phyloP scores from a whole-genome alignment of 2,113 vertebrate species.

The Psittacula cyanocephala region DNA sequence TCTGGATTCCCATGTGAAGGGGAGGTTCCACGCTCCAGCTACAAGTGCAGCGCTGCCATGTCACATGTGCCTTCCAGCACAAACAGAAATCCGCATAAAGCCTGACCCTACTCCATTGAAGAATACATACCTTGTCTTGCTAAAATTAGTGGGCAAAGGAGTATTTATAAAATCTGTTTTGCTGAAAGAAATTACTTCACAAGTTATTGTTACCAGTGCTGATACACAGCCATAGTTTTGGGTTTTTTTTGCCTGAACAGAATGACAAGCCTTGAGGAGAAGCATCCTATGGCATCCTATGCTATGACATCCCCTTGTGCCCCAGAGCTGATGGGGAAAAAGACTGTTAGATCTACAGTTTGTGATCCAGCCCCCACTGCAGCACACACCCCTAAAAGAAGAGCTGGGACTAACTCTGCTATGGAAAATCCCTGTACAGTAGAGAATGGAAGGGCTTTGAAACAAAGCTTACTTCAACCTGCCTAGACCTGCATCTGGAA shows the following conservation, averaged over 20 bases:
- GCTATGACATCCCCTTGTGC: neutral
- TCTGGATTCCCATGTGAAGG: neutral
- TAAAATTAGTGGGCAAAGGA: neutral
- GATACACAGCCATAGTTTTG: neutral
- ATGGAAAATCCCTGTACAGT: neutral
- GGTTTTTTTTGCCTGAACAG: neutral
- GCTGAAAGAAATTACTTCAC: neutral
- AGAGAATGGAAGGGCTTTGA: neutral
- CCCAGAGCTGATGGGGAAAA: neutral
- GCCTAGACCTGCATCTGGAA: neutral
- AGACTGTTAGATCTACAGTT: neutral
- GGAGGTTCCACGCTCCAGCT: neutral
- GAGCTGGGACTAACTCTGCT: neutral
- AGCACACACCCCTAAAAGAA: neutral
- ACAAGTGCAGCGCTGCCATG: neutral
- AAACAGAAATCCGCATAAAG: neutral
- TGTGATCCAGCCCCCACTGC: neutral
- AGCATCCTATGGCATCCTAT: neutral
- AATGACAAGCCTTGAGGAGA: neutral
- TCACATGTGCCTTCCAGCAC: neutral
- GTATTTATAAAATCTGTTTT: neutral
- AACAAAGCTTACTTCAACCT: neutral
- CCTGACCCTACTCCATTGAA: neutral
- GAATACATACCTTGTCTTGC: neutral
- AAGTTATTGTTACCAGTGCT: neutral